These are phyloP conservation scores for Diaperis boleti DNA, from an alignment of 2,888 invertebrate genomes.

Conservation along the genomic window DNA sequence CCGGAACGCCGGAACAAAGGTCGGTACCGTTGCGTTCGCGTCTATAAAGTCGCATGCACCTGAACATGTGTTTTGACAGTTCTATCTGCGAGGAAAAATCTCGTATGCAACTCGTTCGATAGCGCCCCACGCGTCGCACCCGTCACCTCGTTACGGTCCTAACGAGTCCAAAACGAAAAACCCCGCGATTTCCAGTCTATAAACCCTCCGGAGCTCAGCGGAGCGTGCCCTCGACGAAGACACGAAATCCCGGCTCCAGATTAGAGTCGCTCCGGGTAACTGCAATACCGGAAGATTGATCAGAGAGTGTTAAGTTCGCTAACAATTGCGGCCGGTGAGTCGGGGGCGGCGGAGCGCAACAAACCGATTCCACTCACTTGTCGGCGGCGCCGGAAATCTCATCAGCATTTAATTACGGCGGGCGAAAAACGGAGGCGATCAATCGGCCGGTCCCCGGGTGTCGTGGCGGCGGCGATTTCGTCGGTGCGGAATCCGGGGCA, in stretches of 20 bases:
- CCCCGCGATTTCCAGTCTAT: neutral
- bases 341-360: neutral
- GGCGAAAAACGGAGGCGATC: neutral
- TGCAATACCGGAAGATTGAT: slow-evolving; percentile 28
- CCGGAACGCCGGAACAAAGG: slow-evolving; percentile 9
- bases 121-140: neutral
- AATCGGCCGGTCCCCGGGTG: too few species aligned
- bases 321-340: slow-evolving; percentile 15
- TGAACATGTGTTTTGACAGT: slow-evolving; percentile 1
- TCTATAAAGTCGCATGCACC: slow-evolving; percentile 1
- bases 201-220: slow-evolving; percentile 3
- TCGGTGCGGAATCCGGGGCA: neutral
- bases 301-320: slow-evolving; percentile 27
- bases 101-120: too few species aligned
- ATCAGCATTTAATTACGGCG: slow-evolving; percentile 2
- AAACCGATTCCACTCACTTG: neutral
- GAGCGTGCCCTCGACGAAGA: slow-evolving; percentile 6
- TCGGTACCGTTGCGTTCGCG: slow-evolving; percentile 9
- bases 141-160: neutral
- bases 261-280: slow-evolving; percentile 27
- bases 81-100: too few species aligned
- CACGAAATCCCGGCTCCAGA: slow-evolving; percentile 20
- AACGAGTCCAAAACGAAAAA: neutral
- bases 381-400: slow-evolving; percentile 1
- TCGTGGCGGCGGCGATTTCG: neutral